Conservation (phyloP, 2,888 invertebrate species). For the Gymnocheta viridis region DNA sequence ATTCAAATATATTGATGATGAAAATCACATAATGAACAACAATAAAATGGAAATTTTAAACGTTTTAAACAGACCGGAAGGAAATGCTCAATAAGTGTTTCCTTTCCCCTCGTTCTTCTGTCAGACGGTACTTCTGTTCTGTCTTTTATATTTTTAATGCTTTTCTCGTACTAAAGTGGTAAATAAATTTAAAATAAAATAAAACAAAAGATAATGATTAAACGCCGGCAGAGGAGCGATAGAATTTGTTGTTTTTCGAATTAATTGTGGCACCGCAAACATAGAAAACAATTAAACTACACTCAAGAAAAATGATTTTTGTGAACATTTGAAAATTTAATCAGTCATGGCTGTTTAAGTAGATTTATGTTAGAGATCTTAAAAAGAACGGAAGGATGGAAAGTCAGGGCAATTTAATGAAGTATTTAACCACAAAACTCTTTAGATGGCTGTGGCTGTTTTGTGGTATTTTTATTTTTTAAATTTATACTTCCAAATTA, state of each 20-base stretch:
- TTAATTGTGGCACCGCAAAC: constrained; percentile 47
- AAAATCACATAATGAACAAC: constrained; percentile 28
- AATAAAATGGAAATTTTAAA: constrained; percentile 43
- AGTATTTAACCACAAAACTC: constrained; percentile 53
- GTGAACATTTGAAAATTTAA: constrained; percentile 61
- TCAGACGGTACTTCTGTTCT: constrained; percentile 7
- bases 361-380: constrained; percentile 37
- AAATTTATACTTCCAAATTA: background rate
- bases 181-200: constrained; percentile 28
- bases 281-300: constrained; percentile 29
- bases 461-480: constrained; percentile 2
- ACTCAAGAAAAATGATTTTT: constrained; percentile 12
- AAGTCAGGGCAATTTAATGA: constrained; percentile 40
- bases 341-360: constrained; percentile 65
- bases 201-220: constrained; percentile 32
- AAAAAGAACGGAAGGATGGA: constrained; percentile 5
- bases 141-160: constrained; percentile 8
- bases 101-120: constrained; percentile 37
- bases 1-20: constrained; percentile 52
- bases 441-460: background rate
- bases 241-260: constrained; percentile 10
- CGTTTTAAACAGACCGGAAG: constrained; percentile 63
- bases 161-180: constrained; percentile 43
- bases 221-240: background rate
- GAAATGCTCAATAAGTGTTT: constrained; percentile 68